phyloP scores from a whole-genome alignment of 1,140 invertebrate genomes.

The Galendromus occidentalis region DNA sequence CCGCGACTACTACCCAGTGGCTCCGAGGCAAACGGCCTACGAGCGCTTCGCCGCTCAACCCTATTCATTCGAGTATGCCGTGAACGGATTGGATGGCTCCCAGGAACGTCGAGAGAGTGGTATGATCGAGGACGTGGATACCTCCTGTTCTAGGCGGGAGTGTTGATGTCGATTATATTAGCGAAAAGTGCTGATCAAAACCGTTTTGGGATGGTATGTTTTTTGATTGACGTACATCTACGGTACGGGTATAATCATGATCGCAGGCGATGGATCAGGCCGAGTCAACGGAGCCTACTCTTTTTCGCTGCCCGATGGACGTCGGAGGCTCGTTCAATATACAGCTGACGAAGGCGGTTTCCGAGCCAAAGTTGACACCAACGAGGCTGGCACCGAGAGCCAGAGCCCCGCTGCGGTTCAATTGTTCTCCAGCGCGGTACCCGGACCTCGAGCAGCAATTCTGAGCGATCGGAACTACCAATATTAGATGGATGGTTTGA shows the following conservation, averaged over 20 bases:
- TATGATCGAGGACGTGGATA: no score
- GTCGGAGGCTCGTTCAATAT: constrained; percentile 18
- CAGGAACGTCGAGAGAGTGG: background rate
- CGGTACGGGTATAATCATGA: no score
- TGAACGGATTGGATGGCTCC: background rate
- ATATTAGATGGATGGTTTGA: no score
- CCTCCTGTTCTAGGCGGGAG: no score
- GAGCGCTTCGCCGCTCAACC: background rate
- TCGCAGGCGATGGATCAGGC: constrained; percentile 16
- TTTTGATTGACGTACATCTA: no score
- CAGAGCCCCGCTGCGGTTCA: constrained; percentile 15
- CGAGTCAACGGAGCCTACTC: constrained; percentile 20
- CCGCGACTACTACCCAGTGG: no score
- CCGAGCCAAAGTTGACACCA: constrained; percentile 17
- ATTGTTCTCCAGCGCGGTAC: constrained; percentile 14
- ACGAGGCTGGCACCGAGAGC: constrained; percentile 17
- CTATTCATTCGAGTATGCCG: background rate
- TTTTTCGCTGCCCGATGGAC: constrained; percentile 17
- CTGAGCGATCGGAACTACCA: background rate
- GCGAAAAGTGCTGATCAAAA: no score
- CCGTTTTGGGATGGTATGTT: no score
- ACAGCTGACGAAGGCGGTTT: constrained; percentile 19
- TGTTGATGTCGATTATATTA: no score
- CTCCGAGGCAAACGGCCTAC: no score
- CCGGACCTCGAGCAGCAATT: background rate